A percentile compares a stretch with the other conserved stretches of the same genome.
Conservation (phyloP, 2,888 invertebrate genomes). For the Steromphala cineraria region DNA sequence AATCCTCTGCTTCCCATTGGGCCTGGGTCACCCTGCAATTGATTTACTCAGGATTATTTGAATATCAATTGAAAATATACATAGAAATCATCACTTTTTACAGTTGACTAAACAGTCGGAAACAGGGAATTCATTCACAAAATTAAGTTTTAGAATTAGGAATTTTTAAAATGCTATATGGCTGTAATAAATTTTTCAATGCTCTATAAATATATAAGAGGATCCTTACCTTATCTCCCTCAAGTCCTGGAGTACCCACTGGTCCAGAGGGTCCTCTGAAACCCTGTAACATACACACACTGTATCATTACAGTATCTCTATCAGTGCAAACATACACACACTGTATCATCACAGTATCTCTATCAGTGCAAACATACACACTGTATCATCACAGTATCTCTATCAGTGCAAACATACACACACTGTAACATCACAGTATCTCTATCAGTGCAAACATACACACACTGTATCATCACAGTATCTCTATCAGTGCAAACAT, state of each 20-base stretch:
- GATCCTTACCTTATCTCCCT: conserved; percentile 82
- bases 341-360: background rate
- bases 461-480: background rate
- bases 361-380: background rate
- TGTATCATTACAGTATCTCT: background rate
- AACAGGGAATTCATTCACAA: background rate
- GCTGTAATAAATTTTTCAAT: no score
- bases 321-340: background rate
- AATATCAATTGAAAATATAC: background rate
- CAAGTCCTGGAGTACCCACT: conserved; percentile 84
- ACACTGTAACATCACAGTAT: background rate
- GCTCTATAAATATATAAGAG: no score
- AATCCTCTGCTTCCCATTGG: conserved; percentile 57
- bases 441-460: background rate
- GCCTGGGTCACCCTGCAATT: conserved; percentile 62
- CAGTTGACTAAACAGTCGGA: no score
- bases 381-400: background rate
- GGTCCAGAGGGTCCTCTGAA: conserved; percentile 65
- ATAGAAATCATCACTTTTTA: no score
- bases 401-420: background rate
- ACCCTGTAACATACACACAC: conserved; percentile 49
- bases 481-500: no score
- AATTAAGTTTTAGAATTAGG: no score
- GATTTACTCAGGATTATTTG: background rate
- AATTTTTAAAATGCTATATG: no score